These are phyloP conservation scores for Chaunax sp. DNA, from an alignment of 2,797 vertebrate genomes.

Conservation along the genomic window DNA sequence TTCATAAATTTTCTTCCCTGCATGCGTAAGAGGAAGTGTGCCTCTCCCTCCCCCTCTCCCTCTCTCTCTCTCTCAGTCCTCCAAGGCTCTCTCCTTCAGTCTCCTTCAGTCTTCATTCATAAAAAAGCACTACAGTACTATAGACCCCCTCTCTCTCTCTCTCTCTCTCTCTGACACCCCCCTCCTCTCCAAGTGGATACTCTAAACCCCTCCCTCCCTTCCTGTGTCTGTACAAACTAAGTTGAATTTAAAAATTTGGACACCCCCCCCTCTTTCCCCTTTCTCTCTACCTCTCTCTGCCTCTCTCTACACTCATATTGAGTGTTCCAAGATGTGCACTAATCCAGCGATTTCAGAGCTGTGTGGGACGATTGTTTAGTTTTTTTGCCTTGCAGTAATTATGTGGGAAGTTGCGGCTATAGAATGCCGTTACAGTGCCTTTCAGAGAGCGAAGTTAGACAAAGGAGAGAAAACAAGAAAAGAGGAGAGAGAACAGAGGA, in stretches of 20 bases:
- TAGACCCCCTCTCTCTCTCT: slow-evolving; percentile 45
- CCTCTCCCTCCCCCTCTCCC: slow-evolving; percentile 40
- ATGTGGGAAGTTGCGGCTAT: slow-evolving; percentile 82
- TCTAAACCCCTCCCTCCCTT: slow-evolving; percentile 83
- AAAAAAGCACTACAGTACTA: slow-evolving; percentile 79
- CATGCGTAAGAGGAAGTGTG: slow-evolving; percentile 81
- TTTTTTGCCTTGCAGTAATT: slow-evolving; percentile 84
- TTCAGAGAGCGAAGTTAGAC: slow-evolving; percentile 29
- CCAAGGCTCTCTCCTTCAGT: slow-evolving; percentile 57
- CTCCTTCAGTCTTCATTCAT: slow-evolving; percentile 79
- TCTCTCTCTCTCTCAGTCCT: slow-evolving; percentile 28
- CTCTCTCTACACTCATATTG: slow-evolving; percentile 51
- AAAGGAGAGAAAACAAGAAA: slow-evolving; percentile 14
- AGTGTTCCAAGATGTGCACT: slow-evolving; percentile 85
- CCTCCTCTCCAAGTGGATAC: slow-evolving; percentile 77
- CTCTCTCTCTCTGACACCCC: slow-evolving; percentile 43
- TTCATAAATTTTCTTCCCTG: slow-evolving; percentile 82
- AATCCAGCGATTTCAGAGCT: slow-evolving; percentile 79
- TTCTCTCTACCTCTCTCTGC: slow-evolving; percentile 7
- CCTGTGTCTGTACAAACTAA: slow-evolving; percentile 85
- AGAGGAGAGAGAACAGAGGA: slow-evolving; percentile 11
- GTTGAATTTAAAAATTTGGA: slow-evolving; percentile 77
- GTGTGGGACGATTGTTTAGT: slow-evolving; percentile 84
- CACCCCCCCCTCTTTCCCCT: slow-evolving; percentile 28
- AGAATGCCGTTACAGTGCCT: slow-evolving; percentile 69